A percentile compares a stretch with the other conserved stretches of the same genome.
Evolutionary conservation across 2,797 vertebrate species (phyloP).

Genomic region (Tympanoctomys barrerae): DNA sequence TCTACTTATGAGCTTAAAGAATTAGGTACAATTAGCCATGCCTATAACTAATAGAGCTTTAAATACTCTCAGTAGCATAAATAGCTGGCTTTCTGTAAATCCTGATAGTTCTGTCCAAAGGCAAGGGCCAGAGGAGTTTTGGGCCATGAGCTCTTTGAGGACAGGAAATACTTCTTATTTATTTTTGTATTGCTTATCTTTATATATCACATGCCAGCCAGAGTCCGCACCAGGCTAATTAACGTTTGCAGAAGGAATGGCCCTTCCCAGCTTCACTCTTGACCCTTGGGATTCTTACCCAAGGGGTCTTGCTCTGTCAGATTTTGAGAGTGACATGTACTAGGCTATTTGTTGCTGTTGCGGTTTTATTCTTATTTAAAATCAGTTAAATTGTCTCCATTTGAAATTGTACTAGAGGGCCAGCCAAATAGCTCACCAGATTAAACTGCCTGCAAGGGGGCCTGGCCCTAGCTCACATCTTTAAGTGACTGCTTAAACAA

Average conservation of each 20-base stretch:
- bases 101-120: neutral
- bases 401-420: conserved; percentile 35
- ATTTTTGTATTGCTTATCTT: neutral
- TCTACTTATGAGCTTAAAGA: conserved; percentile 49
- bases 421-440: too few relatives aligned
- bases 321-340: neutral
- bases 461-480: too few relatives aligned
- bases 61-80: neutral
- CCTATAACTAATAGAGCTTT: conserved; percentile 1
- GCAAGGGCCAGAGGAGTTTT: neutral
- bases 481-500: too few relatives aligned
- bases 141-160: neutral
- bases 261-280: neutral
- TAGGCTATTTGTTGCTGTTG: neutral
- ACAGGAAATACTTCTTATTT: neutral
- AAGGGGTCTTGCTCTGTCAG: conserved; percentile 31
- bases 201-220: neutral
- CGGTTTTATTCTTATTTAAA: conserved; percentile 52
- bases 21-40: neutral
- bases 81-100: neutral
- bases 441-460: too few relatives aligned
- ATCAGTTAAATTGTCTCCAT: conserved; percentile 14
- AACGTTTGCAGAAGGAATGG: conserved; percentile 40
- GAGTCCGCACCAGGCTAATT: neutral
- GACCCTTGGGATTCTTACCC: conserved; percentile 21